phyloP scores from a whole-genome alignment of 2,888 invertebrate species.

The Cerceris ruficornis region DNA sequence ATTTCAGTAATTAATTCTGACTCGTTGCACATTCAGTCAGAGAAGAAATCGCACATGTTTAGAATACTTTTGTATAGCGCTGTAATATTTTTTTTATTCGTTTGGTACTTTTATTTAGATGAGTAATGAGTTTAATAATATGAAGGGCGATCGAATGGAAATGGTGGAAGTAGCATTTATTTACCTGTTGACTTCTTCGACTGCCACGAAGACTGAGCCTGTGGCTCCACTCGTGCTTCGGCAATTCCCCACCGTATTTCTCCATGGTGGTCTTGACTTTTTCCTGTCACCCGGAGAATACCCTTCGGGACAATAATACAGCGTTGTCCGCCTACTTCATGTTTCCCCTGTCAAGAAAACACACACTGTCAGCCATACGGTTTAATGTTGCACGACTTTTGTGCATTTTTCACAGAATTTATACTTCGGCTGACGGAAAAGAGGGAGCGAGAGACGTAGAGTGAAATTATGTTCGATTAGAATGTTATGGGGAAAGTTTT shows the following conservation, averaged over 20 bases:
- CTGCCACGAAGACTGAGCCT: constrained; percentile 88
- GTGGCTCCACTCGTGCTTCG: constrained; percentile 89
- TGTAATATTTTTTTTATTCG: too few relatives aligned
- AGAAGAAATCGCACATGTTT: too few relatives aligned
- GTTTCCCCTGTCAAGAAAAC: constrained; percentile 54
- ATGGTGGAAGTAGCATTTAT: background rate
- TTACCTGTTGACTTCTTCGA: constrained; percentile 85
- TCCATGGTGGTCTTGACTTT: constrained; percentile 63
- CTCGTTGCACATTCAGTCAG: too few relatives aligned
- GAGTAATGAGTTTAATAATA: too few relatives aligned
- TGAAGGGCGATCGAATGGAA: too few relatives aligned
- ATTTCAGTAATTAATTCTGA: too few relatives aligned
- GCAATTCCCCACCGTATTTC: constrained; percentile 85
- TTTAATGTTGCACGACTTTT: background rate
- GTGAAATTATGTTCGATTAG: too few relatives aligned
- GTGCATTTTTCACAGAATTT: background rate
- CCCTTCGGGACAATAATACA: constrained; percentile 48
- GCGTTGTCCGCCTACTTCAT: constrained; percentile 57
- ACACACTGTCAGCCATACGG: background rate
- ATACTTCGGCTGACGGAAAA: background rate
- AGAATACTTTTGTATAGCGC: too few relatives aligned
- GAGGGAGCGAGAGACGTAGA: too few relatives aligned
- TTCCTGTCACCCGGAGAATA: constrained; percentile 26
- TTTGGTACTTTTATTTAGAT: too few relatives aligned
- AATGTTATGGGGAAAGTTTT: too few relatives aligned